Evolutionary conservation across 2,888 invertebrate species (phyloP).

Genomic region (Andricus quercusramuli): DNA sequence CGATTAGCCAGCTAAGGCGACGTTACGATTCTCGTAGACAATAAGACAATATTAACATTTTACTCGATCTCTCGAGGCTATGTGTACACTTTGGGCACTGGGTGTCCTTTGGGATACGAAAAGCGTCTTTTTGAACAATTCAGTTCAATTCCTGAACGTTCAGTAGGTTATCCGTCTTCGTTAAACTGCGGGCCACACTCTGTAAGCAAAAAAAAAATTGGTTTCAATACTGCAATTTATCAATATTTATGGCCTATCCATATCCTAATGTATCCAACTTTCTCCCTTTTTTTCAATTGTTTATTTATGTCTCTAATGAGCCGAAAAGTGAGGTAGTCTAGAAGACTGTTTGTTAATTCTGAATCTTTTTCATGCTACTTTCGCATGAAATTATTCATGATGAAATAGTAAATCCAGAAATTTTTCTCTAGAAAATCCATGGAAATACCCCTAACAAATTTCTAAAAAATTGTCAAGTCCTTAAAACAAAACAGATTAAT

Average conservation of each 20-base stretch:
- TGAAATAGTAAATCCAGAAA: no score
- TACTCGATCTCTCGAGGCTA: conserved; percentile 58
- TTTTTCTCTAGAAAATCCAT: no score
- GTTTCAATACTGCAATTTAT: conserved; percentile 15
- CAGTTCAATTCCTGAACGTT: conserved; percentile 45
- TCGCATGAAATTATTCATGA: no score
- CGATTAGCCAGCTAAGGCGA: conserved; percentile 43
- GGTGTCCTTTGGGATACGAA: conserved; percentile 44
- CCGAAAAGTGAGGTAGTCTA: no score
- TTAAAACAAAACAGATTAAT: neutral
- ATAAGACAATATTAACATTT: conserved; percentile 63
- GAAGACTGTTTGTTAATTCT: no score
- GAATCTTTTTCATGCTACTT: no score
- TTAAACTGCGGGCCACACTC: conserved; percentile 96
- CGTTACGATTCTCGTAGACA: conserved; percentile 43
- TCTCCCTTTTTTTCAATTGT: no score
- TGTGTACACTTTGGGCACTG: conserved; percentile 59
- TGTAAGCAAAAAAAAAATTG: conserved; percentile 78
- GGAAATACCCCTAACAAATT: no score
- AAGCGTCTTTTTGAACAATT: conserved; percentile 50
- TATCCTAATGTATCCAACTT: no score
- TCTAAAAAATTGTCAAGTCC: no score
- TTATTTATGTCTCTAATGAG: no score
- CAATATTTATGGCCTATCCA: no score
- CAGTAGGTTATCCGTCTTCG: conserved; percentile 75